Base-by-base conservation (phyloP, 2,113 vertebrate species). In the Eulemur rufifrons region DNA sequence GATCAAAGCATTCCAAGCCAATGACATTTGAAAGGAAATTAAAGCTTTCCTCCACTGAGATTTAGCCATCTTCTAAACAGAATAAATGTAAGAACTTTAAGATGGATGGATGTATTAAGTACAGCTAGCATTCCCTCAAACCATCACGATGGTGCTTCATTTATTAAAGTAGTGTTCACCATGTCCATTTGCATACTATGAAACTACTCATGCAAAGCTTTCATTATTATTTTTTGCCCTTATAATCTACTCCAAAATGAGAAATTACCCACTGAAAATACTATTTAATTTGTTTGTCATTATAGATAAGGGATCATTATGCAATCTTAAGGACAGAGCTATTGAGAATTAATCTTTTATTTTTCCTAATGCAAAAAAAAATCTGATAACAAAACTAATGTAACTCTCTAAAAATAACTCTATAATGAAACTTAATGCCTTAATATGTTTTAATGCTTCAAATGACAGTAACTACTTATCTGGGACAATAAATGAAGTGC, bases 21-120 rank as follows among this genome's bases (percentile, higher is more conserved):
- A 98, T 98, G 98, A 98, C 98, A 98, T 98, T 98, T 98, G 97
- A 98, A 98, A 98, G 95, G 95, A 98, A 98, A 98, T 99, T 98
- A 99, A 98, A 98, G 98, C 98, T 95, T 98, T 95, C 95, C 95
- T 97, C 97, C 95, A 97, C 95, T 96, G 98, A 98, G 97, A 97
- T 98, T 98, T 98, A 98, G 97, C 97, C 94, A 97, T 97, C 95
- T 97, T 97, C 98, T 97, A 98, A 98, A 98, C 95, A 98, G 98
- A 97, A 98, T 98, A 98, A 98, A 98, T 97, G 95, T 82, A 98
- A 94, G 87, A 97, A 96, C 73, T 64, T 76, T 97, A 97, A 98
- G 98, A 98, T 98, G 97, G 96, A 98, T 98, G 96, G 95, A 83
- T 96, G 64, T 89, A 92, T 86, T 92, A 95, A 97, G n/a, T 91